These are phyloP conservation scores for Selenia dentaria DNA, from an alignment of 2,888 invertebrate genomes.

Conservation along the genomic window DNA sequence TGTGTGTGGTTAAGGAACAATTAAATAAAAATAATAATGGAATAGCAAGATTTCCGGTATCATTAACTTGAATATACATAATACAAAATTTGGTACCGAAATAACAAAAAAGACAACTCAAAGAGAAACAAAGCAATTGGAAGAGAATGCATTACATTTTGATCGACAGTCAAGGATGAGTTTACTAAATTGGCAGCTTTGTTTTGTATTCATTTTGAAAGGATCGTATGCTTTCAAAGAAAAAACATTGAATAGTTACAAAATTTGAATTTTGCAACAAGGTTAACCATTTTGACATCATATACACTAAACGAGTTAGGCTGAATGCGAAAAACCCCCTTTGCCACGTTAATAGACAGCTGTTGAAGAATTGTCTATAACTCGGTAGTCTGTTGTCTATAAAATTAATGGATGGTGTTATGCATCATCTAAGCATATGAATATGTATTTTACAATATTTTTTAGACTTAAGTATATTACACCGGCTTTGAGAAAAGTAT, in stretches of 20 bases:
- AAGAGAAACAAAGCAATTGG: too few species aligned
- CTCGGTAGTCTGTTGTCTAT: not conserved
- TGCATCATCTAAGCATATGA: too few species aligned
- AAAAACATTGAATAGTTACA: not conserved
- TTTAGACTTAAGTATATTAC: too few species aligned
- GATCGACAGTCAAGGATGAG: conserved; percentile 18
- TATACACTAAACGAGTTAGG: not conserved
- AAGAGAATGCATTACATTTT: conserved; percentile 2
- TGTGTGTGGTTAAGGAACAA: too few species aligned
- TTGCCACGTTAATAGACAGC: not conserved
- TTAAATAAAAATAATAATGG: too few species aligned
- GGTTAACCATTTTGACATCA: not conserved
- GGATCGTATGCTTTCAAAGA: not conserved
- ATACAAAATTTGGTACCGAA: too few species aligned
- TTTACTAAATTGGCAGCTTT: conserved; percentile 4
- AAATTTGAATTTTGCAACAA: conserved; percentile 2
- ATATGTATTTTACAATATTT: too few species aligned
- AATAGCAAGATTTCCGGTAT: too few species aligned
- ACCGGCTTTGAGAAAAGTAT: too few species aligned
- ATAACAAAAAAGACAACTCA: too few species aligned
- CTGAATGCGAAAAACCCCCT: not conserved
- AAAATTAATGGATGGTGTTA: not conserved
- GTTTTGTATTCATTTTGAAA: not conserved
- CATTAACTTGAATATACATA: too few species aligned
- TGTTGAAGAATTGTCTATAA: too few species aligned